Evolutionary conservation across 2,113 vertebrate species (phyloP).

Genomic region (Benitochromis conjunctus): DNA sequence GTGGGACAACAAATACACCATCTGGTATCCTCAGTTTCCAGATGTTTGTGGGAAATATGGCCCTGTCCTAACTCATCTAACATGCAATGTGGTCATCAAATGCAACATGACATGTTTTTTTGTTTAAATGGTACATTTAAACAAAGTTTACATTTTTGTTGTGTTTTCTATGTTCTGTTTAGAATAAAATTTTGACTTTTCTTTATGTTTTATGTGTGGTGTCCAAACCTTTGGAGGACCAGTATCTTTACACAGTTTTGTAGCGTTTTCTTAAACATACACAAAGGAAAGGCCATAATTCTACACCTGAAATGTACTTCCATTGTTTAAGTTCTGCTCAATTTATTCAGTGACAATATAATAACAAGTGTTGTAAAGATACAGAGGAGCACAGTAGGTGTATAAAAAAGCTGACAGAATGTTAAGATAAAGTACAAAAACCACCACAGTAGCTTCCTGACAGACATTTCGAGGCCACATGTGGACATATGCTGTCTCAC

Average conservation of each 20-base stretch:
- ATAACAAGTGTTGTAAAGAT: neutral
- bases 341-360: neutral
- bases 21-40: neutral
- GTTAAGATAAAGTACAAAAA: neutral
- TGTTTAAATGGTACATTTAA: neutral
- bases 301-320: neutral
- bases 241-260: neutral
- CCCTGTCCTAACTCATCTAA: neutral
- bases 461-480: slow-evolving; percentile 42
- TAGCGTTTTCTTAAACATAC: neutral
- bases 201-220: neutral
- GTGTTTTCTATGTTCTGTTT: neutral
- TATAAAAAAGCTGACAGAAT: neutral
- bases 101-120: neutral
- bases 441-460: neutral
- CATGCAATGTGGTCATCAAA: neutral
- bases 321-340: neutral
- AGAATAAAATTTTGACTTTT: neutral
- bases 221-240: neutral
- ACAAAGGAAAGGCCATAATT: neutral
- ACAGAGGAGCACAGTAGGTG: neutral
- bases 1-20: neutral
- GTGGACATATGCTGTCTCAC: slow-evolving; percentile 2
- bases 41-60: neutral
- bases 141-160: neutral